phyloP scores from a whole-genome alignment of 2,113 vertebrate genomes.

The Nothobranchius furzeri region DNA sequence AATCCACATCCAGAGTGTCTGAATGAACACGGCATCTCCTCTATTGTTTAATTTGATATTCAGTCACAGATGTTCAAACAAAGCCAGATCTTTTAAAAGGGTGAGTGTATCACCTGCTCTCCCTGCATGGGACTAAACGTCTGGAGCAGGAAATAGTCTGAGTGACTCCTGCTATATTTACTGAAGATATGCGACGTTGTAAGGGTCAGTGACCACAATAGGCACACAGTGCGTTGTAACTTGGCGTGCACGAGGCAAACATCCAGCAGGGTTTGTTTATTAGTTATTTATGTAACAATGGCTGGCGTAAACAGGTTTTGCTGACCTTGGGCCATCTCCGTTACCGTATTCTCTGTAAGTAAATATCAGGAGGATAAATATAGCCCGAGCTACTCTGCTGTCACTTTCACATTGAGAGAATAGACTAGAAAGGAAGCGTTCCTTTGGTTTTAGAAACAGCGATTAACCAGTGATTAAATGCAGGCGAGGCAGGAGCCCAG shows the following conservation, averaged over 20 bases:
- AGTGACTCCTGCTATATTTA: conserved; percentile 31
- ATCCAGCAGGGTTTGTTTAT: conserved; percentile 50
- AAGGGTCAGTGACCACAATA: conserved; percentile 33
- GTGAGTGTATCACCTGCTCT: conserved; percentile 4
- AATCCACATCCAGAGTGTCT: too few species aligned
- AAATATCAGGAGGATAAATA: conserved; percentile 59
- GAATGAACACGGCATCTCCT: not conserved
- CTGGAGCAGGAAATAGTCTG: conserved; percentile 31
- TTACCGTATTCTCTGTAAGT: conserved; percentile 23
- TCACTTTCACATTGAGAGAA: conserved; percentile 30
- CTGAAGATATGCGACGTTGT: conserved; percentile 15
- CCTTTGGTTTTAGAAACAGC: conserved; percentile 43
- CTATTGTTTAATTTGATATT: not conserved
- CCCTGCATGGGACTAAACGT: conserved; percentile 24
- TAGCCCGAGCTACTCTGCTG: conserved; percentile 30
- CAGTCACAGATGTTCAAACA: not conserved
- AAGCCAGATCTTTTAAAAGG: not conserved
- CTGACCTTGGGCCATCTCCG: conserved; percentile 33
- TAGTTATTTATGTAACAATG: conserved; percentile 71
- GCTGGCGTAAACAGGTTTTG: conserved; percentile 50
- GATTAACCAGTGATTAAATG: conserved; percentile 5
- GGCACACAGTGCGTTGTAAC: conserved; percentile 22
- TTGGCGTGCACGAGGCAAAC: not conserved
- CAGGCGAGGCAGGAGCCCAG: not conserved
- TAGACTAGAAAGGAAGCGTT: conserved; percentile 22